Base-by-base conservation (phyloP, 2,113 vertebrate species). In the Rhodinocichla rosea region DNA sequence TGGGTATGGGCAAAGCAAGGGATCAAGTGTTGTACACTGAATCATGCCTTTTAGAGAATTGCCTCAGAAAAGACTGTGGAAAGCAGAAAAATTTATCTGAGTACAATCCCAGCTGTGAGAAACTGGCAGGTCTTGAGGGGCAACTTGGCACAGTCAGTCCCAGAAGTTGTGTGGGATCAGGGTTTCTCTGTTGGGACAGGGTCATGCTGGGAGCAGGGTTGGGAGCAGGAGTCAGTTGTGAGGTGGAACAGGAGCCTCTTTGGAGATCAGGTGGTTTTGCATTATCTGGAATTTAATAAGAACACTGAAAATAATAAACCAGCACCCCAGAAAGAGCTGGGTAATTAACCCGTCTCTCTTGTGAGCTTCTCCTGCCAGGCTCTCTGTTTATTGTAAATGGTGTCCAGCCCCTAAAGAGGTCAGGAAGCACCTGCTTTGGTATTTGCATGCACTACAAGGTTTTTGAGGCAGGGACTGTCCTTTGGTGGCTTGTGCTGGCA, bases 401-500 rank as follows among this genome's bases (percentile, higher is more conserved):
- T 90, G 85, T 84, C 85, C 90, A 88, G 76, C 12, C 88, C 40
- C 47, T 77, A 37, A 71, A 92, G 90, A 90, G 63, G 68, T 68
- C 95, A 96, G 89, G 93, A 95, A 93, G 76, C 95, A 96, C 93
- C 92, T 94, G 95, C 2, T 23, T 44, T 74, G 42, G n/a, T 78
- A 95, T 95, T 92, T 96, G 93, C 93, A 94, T 93, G 53, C 19
- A 23, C 56, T 35, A 52, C 49, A 83, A 93, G n/a, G 26, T 64
- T 74, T 86, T 60, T 93, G 92, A 60, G 62, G 93, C n/a, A 65
- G 86, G 20, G 64, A 71, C 73, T 0, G 1, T 90, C 83, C 62
- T 94, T 93, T 65, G 60, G 85, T 89, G 80, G 35, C 56, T 95
- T 75, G 74, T 60, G 64, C 56, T 90, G 59, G 55, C 82, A 81